Percentiles rank a stretch among this genome's conserved stretches.
Conservation (phyloP, 2,888 invertebrate genomes). For the Luperina nickerlii region DNA sequence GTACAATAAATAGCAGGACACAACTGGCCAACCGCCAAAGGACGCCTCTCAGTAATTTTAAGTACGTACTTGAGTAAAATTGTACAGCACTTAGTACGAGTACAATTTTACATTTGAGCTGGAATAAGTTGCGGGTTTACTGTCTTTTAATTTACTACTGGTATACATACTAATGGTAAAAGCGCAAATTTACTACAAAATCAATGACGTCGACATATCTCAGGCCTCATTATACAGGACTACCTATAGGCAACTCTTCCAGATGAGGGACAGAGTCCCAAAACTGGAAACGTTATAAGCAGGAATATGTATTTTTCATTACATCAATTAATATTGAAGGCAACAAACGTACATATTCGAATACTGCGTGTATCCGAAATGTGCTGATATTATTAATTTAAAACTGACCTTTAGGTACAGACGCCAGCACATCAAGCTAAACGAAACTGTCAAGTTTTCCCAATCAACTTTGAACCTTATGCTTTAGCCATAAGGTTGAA, state of each 20-base stretch:
- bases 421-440: too few species aligned
- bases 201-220: not conserved
- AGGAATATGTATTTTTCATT: not conserved
- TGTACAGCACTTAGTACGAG: conserved; percentile 20
- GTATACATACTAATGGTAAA: not conserved
- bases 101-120: conserved; percentile 26
- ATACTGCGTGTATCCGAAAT: not conserved
- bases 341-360: not conserved
- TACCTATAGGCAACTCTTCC: not conserved
- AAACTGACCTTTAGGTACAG: conserved; percentile 12
- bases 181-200: not conserved
- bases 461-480: too few species aligned
- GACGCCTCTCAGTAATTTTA: conserved; percentile 29
- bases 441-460: too few species aligned
- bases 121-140: not conserved
- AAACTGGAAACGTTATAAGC: not conserved
- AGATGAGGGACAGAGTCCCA: not conserved
- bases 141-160: conserved; percentile 8
- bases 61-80: conserved; percentile 39
- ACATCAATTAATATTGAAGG: not conserved
- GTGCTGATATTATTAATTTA: conserved; percentile 10
- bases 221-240: not conserved
- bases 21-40: conserved; percentile 49
- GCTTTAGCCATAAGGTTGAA: too few species aligned
- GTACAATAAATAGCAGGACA: conserved; percentile 5